Evolutionary conservation across 1,140 invertebrate genomes (phyloP), one percentile per base, ranked within the genome.

Genomic region (Papilio aristodemus): DNA sequence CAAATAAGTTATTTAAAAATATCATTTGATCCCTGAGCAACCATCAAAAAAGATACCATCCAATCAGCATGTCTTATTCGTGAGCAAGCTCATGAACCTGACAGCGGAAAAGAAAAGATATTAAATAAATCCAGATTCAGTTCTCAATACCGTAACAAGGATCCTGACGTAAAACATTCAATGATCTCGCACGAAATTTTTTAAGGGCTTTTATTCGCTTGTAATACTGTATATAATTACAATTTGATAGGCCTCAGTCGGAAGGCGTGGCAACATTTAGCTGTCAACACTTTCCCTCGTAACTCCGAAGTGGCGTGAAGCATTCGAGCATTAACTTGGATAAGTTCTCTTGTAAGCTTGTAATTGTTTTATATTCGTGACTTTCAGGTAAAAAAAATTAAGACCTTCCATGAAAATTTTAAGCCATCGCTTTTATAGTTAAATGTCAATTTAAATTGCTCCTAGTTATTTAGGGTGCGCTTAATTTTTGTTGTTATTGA

Each of bases 261-360:
- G 59, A 69, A 77, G 80, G 77, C 79, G 77, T 73, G 75, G 76
- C 79, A 80, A 81, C 80, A 72, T 78, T 81, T 70, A 71, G 72
- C 83, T 87, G 85, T 87, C 85, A 82, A 73, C 84, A 77, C 84
- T 87, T 79, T 82, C 77, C 71, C 76, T 63, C 43, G 70, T 71
- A 70, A 75, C 71, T 72, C 66, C 62, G 62, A 54, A 43, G 39
- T 38, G 25, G 41, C 66, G 68, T 71, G 60, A 41, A 64, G 68
- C 68, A 73, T 71, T 72, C 74, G 68, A 43, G 50, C 67, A 50
- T 74, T 73, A 74, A 76, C 74, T 76, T 76, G 73, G 62, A 71
- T 73, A 71, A 74, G 58, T 32, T 32, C 63, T 54, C 70, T 68
- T 50, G 68, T 70, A 69, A 68, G 25, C 70, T 70, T 73, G 69